A percentile compares a stretch with the other conserved stretches of the same genome.
These are phyloP conservation scores for Sycophila texana DNA, from an alignment of 2,888 invertebrate genomes.

Conservation along the genomic window DNA sequence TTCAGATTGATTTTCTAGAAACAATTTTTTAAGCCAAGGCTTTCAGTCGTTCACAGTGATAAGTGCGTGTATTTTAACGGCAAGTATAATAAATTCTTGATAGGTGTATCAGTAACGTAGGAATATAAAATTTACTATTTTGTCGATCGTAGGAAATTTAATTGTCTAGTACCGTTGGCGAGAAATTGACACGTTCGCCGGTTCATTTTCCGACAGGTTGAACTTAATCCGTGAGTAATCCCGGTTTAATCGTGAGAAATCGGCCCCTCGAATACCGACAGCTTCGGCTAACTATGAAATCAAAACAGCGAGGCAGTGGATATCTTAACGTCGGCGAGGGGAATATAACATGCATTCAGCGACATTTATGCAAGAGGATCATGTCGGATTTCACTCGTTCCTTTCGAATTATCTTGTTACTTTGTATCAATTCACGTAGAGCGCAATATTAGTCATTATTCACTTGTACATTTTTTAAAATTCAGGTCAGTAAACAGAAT, in stretches of 20 bases:
- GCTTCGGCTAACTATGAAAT: conserved; percentile 7
- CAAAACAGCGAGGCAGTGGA: conserved; percentile 54
- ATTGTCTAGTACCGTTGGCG: neutral
- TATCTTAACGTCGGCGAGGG: conserved; percentile 68
- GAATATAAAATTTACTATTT: too few species aligned
- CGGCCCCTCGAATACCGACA: conserved; percentile 58
- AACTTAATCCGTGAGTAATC: conserved; percentile 62
- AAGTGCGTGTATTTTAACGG: too few species aligned
- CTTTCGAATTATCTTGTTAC: conserved; percentile 69
- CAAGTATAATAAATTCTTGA: too few species aligned
- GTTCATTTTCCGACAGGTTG: conserved; percentile 63
- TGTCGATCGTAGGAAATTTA: neutral
- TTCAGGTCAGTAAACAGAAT: neutral
- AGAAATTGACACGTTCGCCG: conserved; percentile 39
- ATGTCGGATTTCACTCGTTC: conserved; percentile 69
- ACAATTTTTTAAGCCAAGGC: too few species aligned
- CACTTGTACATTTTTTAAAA: neutral
- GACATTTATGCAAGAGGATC: conserved; percentile 72
- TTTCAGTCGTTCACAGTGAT: too few species aligned
- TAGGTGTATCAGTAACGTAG: too few species aligned
- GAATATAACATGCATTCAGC: conserved; percentile 68
- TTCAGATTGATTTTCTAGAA: too few species aligned
- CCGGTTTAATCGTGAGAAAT: conserved; percentile 69
- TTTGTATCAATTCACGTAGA: neutral
- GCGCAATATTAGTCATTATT: neutral